phyloP scores from a whole-genome alignment of 2,888 invertebrate genomes.

The Fissipunctia ypsillon region DNA sequence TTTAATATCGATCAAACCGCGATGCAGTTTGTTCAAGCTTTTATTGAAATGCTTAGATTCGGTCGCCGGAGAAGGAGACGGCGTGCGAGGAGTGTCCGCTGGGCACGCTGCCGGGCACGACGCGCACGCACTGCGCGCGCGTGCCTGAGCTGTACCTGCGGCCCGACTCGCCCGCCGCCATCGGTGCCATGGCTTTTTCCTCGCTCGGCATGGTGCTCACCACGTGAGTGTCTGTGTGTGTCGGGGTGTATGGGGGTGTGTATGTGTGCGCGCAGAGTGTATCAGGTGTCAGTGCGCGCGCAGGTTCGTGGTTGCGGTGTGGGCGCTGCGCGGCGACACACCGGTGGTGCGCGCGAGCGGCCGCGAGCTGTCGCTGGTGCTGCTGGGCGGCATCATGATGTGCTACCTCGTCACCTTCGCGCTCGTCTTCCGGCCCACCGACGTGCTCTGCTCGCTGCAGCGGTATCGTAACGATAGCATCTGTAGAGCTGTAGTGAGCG shows the following conservation, averaged over 20 bases:
- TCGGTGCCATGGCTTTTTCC: constrained; percentile 97
- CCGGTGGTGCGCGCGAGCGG: constrained; percentile 99
- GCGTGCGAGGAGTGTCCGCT: constrained; percentile 95
- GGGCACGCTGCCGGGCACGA: constrained; percentile 95
- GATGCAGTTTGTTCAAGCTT: neutral
- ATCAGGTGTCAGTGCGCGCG: constrained; percentile 7
- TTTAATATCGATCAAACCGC: neutral
- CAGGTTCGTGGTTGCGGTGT: constrained; percentile 93
- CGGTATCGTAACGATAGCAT: constrained; percentile 88
- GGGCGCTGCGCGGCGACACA: constrained; percentile 96
- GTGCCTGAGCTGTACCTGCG: constrained; percentile 95
- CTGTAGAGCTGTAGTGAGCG: neutral
- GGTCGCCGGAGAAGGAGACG: constrained; percentile 94
- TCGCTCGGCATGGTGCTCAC: constrained; percentile 95
- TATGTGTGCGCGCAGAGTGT: neutral
- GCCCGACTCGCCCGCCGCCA: constrained; percentile 96
- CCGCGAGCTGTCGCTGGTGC: constrained; percentile 96
- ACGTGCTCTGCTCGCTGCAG: constrained; percentile 96
- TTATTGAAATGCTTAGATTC: constrained; percentile 91
- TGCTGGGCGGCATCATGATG: constrained; percentile 96
- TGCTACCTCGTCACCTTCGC: constrained; percentile 98
- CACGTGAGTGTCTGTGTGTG: constrained; percentile 81
- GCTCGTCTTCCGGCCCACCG: constrained; percentile 95
- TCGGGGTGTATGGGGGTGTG: neutral
- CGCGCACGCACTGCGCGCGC: constrained; percentile 93